Base-by-base conservation (phyloP, 2,888 invertebrate genomes). In the Megamerina dolium region DNA sequence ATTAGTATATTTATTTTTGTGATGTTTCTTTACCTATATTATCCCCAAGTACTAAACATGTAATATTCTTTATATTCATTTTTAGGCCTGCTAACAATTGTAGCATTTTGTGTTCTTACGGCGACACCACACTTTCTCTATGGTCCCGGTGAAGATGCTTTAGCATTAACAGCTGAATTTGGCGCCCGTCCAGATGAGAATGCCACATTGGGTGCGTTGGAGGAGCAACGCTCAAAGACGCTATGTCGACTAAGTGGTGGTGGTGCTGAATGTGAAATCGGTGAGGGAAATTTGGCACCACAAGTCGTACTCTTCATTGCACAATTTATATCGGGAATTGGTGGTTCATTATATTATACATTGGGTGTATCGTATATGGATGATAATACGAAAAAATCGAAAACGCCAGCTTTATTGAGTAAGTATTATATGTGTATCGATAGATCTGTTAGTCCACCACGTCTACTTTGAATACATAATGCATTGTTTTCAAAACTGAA, bases 321-420 rank as follows among this genome's bases (percentile, higher is more conserved):
- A 0, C 83, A 84, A 61, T 76, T 84, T 43, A 77, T 85, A 32
- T 81, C 82, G 2, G 84, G 84, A 2, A 77, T 84, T 31, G 84
- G 84, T 17, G 82, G 81, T 26, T 79, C 81, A 2, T 68, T 84
- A 1, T 83, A 81, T 60, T 82, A 80, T 56, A 81, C 82, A 0
- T 72, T 85, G 12, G 84, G 84, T 3, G 78, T 82, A 0, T 77
- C 83, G 2, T 85, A 85, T 60, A 81, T 85, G 81, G 85, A 85
- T 60, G 85, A 85, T 58, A 85, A 84, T 57, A 80, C 82, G n/a
- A 80, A 82, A 56, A 81, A 81, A 59, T 81, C 82, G 4, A 82
- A 82, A 59, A 82, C 83, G 2, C 83, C 84, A n/a, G 79, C 79
- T 3, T 67, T 83, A 30, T 74, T 84, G 46, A 83, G 83, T 80